phyloP scores from a whole-genome alignment of 2,797 vertebrate genomes.

The Allenopithecus nigroviridis region DNA sequence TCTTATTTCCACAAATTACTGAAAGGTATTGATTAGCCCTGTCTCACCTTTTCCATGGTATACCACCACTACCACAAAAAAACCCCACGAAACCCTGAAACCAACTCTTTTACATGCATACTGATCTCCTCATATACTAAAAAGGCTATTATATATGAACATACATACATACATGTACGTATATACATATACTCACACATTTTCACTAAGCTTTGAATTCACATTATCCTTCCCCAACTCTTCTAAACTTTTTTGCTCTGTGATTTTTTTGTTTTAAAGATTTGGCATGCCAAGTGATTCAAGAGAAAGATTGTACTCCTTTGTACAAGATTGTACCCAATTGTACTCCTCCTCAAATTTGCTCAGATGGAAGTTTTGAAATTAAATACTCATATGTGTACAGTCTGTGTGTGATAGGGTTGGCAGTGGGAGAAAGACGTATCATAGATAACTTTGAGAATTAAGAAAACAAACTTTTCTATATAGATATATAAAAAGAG shows the following conservation, averaged over 20 bases:
- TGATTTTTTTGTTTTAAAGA: slow-evolving; percentile 33
- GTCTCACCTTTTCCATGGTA: background rate
- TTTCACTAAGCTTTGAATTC: slow-evolving; percentile 50
- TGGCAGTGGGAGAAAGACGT: background rate
- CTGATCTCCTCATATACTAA: slow-evolving; percentile 23
- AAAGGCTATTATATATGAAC: background rate
- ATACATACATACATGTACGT: background rate
- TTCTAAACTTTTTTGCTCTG: slow-evolving; percentile 25
- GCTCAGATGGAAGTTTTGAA: slow-evolving; percentile 37
- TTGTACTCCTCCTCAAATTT: slow-evolving; percentile 49
- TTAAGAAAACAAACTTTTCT: slow-evolving; percentile 52
- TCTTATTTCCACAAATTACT: slow-evolving; percentile 42
- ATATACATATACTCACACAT: background rate
- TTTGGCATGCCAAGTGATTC: slow-evolving; percentile 54
- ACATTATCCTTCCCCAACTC: slow-evolving; percentile 2
- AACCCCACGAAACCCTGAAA: background rate
- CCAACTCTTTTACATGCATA: background rate
- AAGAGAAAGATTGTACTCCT: slow-evolving; percentile 39
- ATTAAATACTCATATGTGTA: background rate
- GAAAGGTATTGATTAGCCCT: background rate
- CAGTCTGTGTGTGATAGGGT: background rate
- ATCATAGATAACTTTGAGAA: slow-evolving; percentile 51
- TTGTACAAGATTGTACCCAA: background rate
- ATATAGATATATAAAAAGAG: slow-evolving; percentile 65
- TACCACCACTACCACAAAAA: background rate